A percentile compares a stretch with the other conserved stretches of the same genome.
These are phyloP conservation scores for Antechinus flavipes DNA, from an alignment of 2,113 vertebrate species.

Conservation along the genomic window DNA sequence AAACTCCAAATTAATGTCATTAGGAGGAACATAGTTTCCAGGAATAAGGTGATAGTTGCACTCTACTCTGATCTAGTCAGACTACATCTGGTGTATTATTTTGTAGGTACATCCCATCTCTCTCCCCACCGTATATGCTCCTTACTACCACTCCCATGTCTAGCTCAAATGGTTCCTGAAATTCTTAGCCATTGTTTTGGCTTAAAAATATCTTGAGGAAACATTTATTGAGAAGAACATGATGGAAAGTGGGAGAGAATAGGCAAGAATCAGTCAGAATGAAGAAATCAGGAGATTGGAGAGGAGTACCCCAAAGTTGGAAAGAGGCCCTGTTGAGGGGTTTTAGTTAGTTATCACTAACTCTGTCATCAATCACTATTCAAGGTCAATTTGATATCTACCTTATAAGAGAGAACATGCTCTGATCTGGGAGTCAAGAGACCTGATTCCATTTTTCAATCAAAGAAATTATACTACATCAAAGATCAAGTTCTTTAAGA, in stretches of 20 bases:
- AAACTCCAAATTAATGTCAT: neutral
- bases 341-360: neutral
- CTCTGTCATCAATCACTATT: neutral
- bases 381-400: neutral
- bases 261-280: neutral
- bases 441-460: neutral
- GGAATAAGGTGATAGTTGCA: neutral
- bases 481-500: neutral
- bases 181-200: neutral
- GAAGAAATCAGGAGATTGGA: neutral
- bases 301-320: neutral
- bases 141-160: neutral
- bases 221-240: neutral
- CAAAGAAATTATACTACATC: neutral
- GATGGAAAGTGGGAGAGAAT: neutral
- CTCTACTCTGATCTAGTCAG: neutral
- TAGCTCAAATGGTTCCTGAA: neutral
- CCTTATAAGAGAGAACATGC: neutral
- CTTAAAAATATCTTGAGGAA: neutral
- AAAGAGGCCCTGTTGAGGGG: neutral
- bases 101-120: neutral
- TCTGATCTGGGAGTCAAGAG: neutral
- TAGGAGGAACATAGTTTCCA: neutral
- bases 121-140: neutral
- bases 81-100: neutral